Conservation (phyloP, 2,113 vertebrate genomes). For the Micronycteris hirsuta region DNA sequence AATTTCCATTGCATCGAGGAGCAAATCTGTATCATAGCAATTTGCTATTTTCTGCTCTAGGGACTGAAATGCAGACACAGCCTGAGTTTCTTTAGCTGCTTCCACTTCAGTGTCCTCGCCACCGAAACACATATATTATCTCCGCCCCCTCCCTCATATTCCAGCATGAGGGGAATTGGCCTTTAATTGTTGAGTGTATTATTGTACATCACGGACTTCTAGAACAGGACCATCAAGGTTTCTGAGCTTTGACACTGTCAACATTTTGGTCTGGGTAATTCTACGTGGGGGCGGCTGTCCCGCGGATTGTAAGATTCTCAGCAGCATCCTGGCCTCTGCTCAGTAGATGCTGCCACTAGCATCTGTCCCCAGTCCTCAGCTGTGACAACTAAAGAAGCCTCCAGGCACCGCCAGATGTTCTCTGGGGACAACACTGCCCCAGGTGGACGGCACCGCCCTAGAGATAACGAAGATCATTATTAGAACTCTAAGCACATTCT, state of each 20-base stretch:
- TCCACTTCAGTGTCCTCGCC: neutral
- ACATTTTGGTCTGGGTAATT: neutral
- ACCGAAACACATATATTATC: accelerated
- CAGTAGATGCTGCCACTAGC: too few species aligned
- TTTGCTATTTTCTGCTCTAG: neutral
- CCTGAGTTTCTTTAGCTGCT: neutral
- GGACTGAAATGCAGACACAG: neutral
- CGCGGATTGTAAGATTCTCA: neutral
- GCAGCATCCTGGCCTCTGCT: neutral
- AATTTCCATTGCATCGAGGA: neutral
- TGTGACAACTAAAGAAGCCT: neutral
- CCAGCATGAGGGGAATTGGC: neutral
- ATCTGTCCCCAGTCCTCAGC: accelerated
- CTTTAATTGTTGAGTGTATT: neutral
- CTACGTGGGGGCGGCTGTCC: too few species aligned
- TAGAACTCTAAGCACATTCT: accelerated
- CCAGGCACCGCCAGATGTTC: neutral
- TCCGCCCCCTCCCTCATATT: neutral
- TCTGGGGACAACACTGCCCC: neutral
- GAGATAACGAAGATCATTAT: neutral
- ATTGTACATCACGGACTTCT: neutral
- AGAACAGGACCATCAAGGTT: neutral
- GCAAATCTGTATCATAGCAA: neutral
- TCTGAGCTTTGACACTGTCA: neutral
- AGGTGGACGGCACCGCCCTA: neutral